Base-by-base conservation (phyloP, 2,888 invertebrate genomes). In the Augochlorella aurata region DNA sequence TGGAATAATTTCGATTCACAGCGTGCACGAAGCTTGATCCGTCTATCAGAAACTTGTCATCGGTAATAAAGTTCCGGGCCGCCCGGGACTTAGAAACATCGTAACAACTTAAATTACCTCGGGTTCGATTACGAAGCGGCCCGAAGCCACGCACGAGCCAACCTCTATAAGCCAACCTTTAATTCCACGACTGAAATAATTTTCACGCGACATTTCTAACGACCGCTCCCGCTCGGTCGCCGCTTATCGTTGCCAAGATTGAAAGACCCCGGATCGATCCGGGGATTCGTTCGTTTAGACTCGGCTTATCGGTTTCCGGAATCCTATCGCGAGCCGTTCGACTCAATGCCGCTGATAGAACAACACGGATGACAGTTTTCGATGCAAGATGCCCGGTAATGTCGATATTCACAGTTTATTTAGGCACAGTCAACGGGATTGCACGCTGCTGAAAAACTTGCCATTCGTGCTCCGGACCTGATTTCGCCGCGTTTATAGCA, bases 51-150 rank as follows among this genome's bases (percentile, higher is more conserved):
- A 77, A 52, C 38, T 69, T 69, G 77, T 77, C 78, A 68, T 69
- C 69, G 77, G 50, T 38, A 38, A 69, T 45, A 61, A 65, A 65
- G 58, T 69, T 68, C 50, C 16, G 66, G 21, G 52, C 21, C 21
- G 16, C 2, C 24, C 44, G 8, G 50, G 50, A 69, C 66, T 71
- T 50, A 14, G 70, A 21, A 78, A 14, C 58, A 44, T 71, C 66
- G 79, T 61, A 50, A 54, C 70, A 66, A 71, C 79, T 77, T 77
- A 69, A 79, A 79, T 79, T 71, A 54, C 70, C 24, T 45, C 81
- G 38, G 4, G 38, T 18, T 79, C 77, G 79, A 77, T 79, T 65
- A 49, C 52, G 12, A 61, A 76, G n/a, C 8, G 44, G 7, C n/a
- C 21, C 21, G 14, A 18, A 18, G 18, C 50, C 61, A 29, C 8